Percentiles rank a stretch among this genome's conserved stretches.
These are phyloP conservation scores for Grallaria varia DNA, from an alignment of 2,113 vertebrate species.

Conservation along the genomic window DNA sequence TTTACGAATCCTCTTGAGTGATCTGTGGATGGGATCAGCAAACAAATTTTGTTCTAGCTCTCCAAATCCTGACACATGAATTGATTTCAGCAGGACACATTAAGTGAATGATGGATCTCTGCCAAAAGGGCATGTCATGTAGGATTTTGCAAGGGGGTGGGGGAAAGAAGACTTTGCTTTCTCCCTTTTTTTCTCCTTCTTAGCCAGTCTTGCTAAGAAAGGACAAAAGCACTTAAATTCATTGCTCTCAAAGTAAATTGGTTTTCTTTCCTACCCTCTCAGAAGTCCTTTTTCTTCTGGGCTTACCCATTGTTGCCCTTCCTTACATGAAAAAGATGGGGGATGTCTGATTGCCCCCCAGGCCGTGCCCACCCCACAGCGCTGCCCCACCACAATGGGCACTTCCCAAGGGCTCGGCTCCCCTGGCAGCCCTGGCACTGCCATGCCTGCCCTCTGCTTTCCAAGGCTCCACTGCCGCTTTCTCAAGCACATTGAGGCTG, in stretches of 20 bases:
- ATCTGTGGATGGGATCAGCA: slow-evolving; percentile 61
- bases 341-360: neutral
- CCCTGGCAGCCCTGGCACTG: neutral
- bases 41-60: slow-evolving; percentile 51
- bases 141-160: slow-evolving; percentile 39
- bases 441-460: neutral
- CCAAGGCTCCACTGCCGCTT: neutral
- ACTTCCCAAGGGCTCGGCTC: fast-evolving
- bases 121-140: slow-evolving; percentile 57
- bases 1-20: slow-evolving; percentile 50
- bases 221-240: slow-evolving; percentile 55
- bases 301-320: neutral
- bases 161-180: slow-evolving; percentile 23
- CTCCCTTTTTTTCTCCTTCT: slow-evolving; percentile 35
- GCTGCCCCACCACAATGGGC: fast-evolving
- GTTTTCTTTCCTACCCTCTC: neutral
- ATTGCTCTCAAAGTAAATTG: slow-evolving; percentile 22
- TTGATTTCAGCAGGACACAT: slow-evolving; percentile 52
- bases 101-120: slow-evolving; percentile 61
- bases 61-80: slow-evolving; percentile 51
- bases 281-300: neutral
- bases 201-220: neutral
- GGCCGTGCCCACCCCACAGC: fast-evolving
- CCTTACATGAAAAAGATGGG: neutral
- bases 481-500: neutral